Evolutionary conservation across 2,797 vertebrate species (phyloP).

Genomic region (Rachycentron canadum): DNA sequence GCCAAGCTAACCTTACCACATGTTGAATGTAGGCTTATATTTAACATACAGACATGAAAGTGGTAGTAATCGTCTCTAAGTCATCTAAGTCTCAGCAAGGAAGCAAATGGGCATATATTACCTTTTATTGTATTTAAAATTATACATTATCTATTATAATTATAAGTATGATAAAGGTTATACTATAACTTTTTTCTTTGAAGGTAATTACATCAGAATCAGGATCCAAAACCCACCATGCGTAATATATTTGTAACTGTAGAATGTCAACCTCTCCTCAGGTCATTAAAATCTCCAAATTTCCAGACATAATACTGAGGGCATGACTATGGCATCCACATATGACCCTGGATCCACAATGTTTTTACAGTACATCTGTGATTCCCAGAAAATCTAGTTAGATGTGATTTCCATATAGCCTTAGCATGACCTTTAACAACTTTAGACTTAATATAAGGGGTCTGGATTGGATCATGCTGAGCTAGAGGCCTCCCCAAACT

Average conservation of each 20-base stretch:
- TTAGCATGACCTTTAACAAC: background rate
- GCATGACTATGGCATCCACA: background rate
- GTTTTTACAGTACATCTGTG: background rate
- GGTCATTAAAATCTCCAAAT: background rate
- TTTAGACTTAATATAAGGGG: background rate
- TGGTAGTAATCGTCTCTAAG: background rate
- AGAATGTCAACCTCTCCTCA: background rate
- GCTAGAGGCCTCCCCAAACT: background rate
- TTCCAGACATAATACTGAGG: background rate
- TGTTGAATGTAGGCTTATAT: background rate
- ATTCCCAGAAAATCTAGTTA: background rate
- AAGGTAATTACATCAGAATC: background rate
- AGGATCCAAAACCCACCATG: background rate
- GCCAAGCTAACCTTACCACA: background rate
- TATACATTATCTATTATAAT: no score
- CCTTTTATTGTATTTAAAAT: no score
- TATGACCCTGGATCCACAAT: background rate
- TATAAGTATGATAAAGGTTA: no score
- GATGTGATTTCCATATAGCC: conserved; percentile 5
- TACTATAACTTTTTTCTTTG: background rate
- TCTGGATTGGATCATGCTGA: background rate
- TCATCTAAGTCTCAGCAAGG: background rate
- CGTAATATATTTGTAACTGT: conserved; percentile 1
- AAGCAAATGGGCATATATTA: background rate
- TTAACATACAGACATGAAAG: background rate